phyloP scores from a whole-genome alignment of 2,113 vertebrate species.

The Macaca nemestrina region DNA sequence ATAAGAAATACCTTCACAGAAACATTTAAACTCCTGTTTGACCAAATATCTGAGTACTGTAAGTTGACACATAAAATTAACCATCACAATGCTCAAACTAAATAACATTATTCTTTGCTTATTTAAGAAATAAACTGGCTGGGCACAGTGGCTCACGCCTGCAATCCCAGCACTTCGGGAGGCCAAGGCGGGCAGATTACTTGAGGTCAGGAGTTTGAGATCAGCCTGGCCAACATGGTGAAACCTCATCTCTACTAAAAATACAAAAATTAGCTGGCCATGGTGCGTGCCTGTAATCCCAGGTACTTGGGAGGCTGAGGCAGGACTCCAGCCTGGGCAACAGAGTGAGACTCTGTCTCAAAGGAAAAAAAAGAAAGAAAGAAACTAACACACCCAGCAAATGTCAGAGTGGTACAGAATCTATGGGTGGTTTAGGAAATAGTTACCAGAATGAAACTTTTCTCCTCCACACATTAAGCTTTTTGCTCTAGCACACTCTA shows the following conservation, averaged over 20 bases:
- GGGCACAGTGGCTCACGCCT: too few relatives aligned
- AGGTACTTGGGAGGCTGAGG: too few relatives aligned
- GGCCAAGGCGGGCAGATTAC: too few relatives aligned
- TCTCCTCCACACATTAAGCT: not conserved
- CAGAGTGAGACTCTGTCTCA: too few relatives aligned
- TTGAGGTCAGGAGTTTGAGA: too few relatives aligned
- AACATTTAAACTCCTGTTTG: not conserved
- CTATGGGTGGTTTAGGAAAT: not conserved
- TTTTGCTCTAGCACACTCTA: not conserved
- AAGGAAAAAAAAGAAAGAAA: not conserved
- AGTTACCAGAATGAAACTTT: not conserved
- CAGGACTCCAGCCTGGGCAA: too few relatives aligned
- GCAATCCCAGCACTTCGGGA: too few relatives aligned
- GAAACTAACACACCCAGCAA: not conserved
- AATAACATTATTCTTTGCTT: not conserved
- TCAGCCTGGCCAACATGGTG: too few relatives aligned
- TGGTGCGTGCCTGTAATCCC: too few relatives aligned
- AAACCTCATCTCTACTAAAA: too few relatives aligned
- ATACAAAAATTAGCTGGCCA: too few relatives aligned
- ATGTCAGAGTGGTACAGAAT: not conserved
- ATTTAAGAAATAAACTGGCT: too few relatives aligned
- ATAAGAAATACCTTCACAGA: not conserved
- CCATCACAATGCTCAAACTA: not conserved
- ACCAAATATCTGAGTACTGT: not conserved
- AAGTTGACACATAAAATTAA: not conserved